Percentiles rank a stretch among this genome's conserved stretches.
Conservation (phyloP, 2,888 invertebrate genomes). For the Subacronicta megacephala region DNA sequence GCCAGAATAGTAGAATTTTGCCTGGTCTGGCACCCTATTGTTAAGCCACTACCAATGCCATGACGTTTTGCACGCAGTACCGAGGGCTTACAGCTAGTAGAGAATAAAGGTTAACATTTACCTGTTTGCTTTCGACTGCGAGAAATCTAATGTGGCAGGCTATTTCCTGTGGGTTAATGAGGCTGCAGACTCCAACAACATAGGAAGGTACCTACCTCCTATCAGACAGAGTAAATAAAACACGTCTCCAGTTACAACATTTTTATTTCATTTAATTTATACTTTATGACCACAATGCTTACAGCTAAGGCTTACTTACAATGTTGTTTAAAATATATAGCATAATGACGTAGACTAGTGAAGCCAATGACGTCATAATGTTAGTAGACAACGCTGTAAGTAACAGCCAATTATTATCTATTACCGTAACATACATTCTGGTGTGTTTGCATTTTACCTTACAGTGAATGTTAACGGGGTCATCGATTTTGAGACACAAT, state of each 20-base stretch:
- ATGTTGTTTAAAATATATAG: constrained; percentile 54
- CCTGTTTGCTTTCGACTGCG: no score
- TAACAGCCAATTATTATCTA: constrained; percentile 61
- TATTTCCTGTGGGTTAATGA: no score
- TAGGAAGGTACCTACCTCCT: no score
- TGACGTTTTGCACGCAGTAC: no score
- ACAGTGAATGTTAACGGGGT: constrained; percentile 78
- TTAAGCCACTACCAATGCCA: no score
- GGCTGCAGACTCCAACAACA: no score
- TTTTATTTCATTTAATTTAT: constrained; percentile 61
- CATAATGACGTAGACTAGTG: constrained; percentile 28
- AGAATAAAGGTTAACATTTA: no score
- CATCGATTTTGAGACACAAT: constrained; percentile 74
- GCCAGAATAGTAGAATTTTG: no score
- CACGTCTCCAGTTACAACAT: constrained; percentile 56
- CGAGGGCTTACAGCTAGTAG: no score
- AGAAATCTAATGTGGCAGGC: no score
- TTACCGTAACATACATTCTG: constrained; percentile 73
- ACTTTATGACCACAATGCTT: constrained; percentile 60
- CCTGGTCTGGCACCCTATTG: no score
- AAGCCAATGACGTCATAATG: constrained; percentile 31
- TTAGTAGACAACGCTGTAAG: constrained; percentile 58
- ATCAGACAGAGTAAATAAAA: constrained; percentile 36
- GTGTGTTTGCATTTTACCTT: constrained; percentile 86
- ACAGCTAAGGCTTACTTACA: constrained; percentile 56